Percentiles rank a stretch among this genome's conserved stretches.
These are phyloP conservation scores for Phalera bucephala DNA, from an alignment of 2,888 invertebrate genomes.

Conservation along the genomic window DNA sequence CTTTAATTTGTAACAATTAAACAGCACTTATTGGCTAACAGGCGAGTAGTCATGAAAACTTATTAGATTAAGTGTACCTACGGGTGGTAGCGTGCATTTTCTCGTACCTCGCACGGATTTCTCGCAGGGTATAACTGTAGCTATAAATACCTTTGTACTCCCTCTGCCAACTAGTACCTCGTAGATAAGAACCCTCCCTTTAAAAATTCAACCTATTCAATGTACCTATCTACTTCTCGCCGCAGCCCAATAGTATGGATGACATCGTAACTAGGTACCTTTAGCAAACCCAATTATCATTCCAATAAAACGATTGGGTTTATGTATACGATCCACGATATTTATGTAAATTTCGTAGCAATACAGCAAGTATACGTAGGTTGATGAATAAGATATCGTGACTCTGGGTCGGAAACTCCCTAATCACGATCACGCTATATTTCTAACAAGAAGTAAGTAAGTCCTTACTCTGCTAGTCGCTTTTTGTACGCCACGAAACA, in stretches of 20 bases:
- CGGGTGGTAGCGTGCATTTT: slow-evolving; percentile 38
- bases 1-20: too few species aligned
- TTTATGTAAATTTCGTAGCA: slow-evolving; percentile 48
- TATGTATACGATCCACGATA: slow-evolving; percentile 25
- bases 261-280: slow-evolving; percentile 32
- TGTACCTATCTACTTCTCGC: background rate
- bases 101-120: slow-evolving; percentile 65
- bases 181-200: slow-evolving; percentile 21
- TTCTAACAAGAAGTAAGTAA: slow-evolving; percentile 49
- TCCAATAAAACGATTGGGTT: slow-evolving; percentile 34
- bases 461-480: slow-evolving; percentile 54
- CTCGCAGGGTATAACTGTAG: slow-evolving; percentile 24
- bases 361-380: slow-evolving; percentile 26
- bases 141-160: slow-evolving; percentile 14
- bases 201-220: slow-evolving; percentile 1
- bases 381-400: slow-evolving; percentile 65
- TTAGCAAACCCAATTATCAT: slow-evolving; percentile 33
- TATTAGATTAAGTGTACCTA: background rate
- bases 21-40: too few species aligned
- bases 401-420: slow-evolving; percentile 56
- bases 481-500: slow-evolving; percentile 59
- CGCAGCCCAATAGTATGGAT: slow-evolving; percentile 7
- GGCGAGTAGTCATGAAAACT: too few species aligned
- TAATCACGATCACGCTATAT: slow-evolving; percentile 74
- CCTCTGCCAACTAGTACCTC: slow-evolving; percentile 5